Evolutionary conservation across 2,888 invertebrate species (phyloP).

Genomic region (Drosophila picticornis): DNA sequence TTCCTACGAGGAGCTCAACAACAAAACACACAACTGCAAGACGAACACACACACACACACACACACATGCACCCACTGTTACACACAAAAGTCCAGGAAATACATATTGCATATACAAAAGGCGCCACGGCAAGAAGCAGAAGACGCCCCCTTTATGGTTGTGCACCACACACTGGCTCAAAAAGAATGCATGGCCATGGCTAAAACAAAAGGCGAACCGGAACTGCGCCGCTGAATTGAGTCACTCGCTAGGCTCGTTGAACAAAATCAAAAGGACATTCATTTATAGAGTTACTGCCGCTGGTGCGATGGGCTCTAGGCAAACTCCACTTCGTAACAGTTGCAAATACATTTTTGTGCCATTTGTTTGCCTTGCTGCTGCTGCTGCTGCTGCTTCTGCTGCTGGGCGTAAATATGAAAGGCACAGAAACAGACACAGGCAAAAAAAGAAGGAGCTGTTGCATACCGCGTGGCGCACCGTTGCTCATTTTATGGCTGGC

Average conservation of each 20-base stretch:
- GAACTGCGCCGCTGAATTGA: constrained; percentile 73
- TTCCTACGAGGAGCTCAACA: constrained; percentile 67
- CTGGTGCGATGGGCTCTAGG: not conserved
- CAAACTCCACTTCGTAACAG: constrained; percentile 57
- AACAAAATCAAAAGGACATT: constrained; percentile 83
- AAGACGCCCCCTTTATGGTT: constrained; percentile 34
- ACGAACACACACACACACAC: constrained; percentile 39
- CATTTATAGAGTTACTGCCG: constrained; percentile 73
- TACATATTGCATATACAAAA: constrained; percentile 63
- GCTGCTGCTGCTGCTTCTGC: constrained; percentile 12
- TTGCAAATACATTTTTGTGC: constrained; percentile 79
- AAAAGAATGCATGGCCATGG: constrained; percentile 53
- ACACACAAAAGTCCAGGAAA: constrained; percentile 39
- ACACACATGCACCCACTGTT: constrained; percentile 4
- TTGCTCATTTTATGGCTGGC: constrained; percentile 77
- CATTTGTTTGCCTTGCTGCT: constrained; percentile 70
- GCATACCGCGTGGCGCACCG: constrained; percentile 72
- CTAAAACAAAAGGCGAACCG: constrained; percentile 60
- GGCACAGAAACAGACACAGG: constrained; percentile 47
- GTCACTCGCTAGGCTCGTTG: constrained; percentile 83
- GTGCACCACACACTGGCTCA: constrained; percentile 35
- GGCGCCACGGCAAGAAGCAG: constrained; percentile 35
- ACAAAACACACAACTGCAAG: constrained; percentile 49
- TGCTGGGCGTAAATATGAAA: constrained; percentile 70
- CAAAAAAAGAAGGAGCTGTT: constrained; percentile 62